A percentile compares a stretch with the other conserved stretches of the same genome.
Evolutionary conservation across 1,140 invertebrate genomes (phyloP).

Genomic region (Diuraphis noxia): DNA sequence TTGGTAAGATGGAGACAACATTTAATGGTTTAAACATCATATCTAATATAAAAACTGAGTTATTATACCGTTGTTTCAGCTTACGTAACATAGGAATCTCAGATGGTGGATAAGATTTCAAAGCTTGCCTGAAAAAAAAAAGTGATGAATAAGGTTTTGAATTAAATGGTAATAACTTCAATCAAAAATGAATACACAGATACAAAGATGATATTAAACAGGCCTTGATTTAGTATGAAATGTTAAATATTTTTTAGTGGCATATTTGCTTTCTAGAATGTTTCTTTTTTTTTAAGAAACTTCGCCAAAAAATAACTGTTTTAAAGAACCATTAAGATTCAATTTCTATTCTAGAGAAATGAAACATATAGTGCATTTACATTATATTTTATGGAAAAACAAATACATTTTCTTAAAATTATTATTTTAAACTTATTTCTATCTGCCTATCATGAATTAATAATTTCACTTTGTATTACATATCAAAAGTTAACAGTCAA

Average conservation of each 20-base stretch:
- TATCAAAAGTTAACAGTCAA: too few species aligned
- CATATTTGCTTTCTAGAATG: background rate
- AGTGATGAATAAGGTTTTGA: background rate
- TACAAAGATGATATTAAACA: background rate
- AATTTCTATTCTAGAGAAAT: too few species aligned
- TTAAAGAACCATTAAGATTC: too few species aligned
- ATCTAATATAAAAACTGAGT: background rate
- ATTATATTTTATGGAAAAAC: too few species aligned
- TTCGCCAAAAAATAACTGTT: too few species aligned
- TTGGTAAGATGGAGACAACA: background rate
- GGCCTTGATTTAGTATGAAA: background rate
- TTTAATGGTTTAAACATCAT: background rate
- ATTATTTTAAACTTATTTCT: too few species aligned
- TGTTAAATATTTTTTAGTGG: background rate
- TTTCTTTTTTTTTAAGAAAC: background rate
- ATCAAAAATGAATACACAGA: too few species aligned
- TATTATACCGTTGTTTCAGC: slow-evolving; percentile 36
- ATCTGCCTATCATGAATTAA: too few species aligned
- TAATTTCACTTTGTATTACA: too few species aligned
- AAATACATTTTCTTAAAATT: too few species aligned
- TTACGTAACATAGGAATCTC: slow-evolving; percentile 28
- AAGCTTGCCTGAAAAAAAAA: slow-evolving; percentile 23
- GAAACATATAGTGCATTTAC: too few species aligned
- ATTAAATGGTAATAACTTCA: background rate
- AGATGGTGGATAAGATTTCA: slow-evolving; percentile 8